Evolutionary conservation across 1,140 invertebrate species (phyloP), one percentile per base, ranked within the genome.

Genomic region (Drosophila nigrodunni): DNA sequence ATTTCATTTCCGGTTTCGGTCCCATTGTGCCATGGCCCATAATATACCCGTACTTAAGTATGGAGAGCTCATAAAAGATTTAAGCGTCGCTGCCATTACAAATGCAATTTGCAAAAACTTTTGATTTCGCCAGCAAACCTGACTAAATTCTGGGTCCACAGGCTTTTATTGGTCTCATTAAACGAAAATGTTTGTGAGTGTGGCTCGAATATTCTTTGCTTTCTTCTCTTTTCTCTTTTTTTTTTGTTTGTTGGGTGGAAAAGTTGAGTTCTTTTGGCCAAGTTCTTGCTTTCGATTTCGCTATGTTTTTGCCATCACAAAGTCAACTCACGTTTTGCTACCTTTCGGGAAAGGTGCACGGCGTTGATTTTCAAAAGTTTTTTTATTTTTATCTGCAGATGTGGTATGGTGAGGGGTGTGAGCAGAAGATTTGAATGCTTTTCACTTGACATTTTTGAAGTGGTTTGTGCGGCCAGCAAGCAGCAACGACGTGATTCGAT

Each of bases 91-190:
- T 85, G 81, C 81, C 77, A 80, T 83, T 85, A 85, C 81, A 75
- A 88, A 87, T 82, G 82, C 82, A 87, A 87, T 87, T 87, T 87
- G 77, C 68, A 82, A 72, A 88, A 87, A 87, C 82, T 87, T 87
- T 88, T 87, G 83, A 87, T 87, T 87, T 87, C 80, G 78, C 50
- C 46, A 54, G 52, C 15, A 72, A 50, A 58, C 61, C 34, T 47
- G 41, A 43, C 37, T 57, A 41, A 57, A 41, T 35, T 7, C 35
- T 34, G 52, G 61, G 35, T 58, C 65, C 75, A 68, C 43, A 78
- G 67, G 79, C 80, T 87, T 88, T 87, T 87, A 87, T 87, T 87
- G 83, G 83, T 88, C 83, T 87, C 83, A 87, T 87, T 87, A 87
- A 87, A 80, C 62, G 77, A 77, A 69, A 88, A 87, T 87, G 83